Conservation (phyloP, 2,888 invertebrate genomes). For the Lepidocyrtinus sp. region DNA sequence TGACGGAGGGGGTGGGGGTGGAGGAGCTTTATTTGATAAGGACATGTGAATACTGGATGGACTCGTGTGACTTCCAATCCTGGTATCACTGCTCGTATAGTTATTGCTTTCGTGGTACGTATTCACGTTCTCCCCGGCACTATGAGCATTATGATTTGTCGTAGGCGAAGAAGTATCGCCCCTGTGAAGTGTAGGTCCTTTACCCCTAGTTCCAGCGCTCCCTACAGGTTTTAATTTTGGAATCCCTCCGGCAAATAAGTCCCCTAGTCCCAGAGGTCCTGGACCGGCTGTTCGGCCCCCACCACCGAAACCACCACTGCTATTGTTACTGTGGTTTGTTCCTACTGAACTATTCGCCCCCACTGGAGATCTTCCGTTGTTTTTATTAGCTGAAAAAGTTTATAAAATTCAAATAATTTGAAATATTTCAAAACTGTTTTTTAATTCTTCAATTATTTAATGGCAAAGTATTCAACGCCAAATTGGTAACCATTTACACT, state of each 20-base stretch:
- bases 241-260: slow-evolving; percentile 87
- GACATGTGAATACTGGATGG: slow-evolving; percentile 61
- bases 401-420: too few relatives aligned
- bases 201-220: slow-evolving; percentile 66
- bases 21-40: slow-evolving; percentile 74
- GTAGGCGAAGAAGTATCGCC: background rate
- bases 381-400: slow-evolving; percentile 44
- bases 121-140: slow-evolving; percentile 45
- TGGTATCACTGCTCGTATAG: slow-evolving; percentile 22
- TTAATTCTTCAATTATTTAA: too few relatives aligned
- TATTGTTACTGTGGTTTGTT: slow-evolving; percentile 66
- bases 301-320: slow-evolving; percentile 73
- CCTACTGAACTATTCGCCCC: slow-evolving; percentile 42
- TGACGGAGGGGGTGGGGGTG: slow-evolving; percentile 84
- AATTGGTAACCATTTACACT: too few relatives aligned
- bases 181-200: slow-evolving; percentile 31
- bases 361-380: slow-evolving; percentile 45
- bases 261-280: slow-evolving; percentile 76
- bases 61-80: slow-evolving; percentile 38
- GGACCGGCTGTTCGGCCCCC: slow-evolving; percentile 66
- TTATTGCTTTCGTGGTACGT: slow-evolving; percentile 38
- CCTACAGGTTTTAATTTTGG: slow-evolving; percentile 85
- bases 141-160: slow-evolving; percentile 9
- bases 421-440: too few relatives aligned
- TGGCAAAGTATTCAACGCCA: too few relatives aligned